Base-by-base conservation (phyloP, 2,888 invertebrate species). In the Fragum fragum region DNA sequence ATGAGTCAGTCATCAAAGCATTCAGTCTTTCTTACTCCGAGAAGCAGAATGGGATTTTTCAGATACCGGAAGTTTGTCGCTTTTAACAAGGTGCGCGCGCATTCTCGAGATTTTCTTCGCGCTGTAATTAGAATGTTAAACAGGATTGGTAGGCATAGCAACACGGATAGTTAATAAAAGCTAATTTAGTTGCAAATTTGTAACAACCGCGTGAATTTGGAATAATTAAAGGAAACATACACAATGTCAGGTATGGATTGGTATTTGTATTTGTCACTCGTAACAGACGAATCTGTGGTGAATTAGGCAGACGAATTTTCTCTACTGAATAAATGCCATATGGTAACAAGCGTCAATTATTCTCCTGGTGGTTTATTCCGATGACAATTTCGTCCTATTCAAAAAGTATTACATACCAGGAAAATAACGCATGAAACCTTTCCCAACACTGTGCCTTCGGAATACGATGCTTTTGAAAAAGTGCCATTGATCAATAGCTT, bases 121-220 rank as follows among this genome's bases (percentile, higher is more conserved):
- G 66, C 66, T 66, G 66, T 42, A 66, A 66, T 66, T 36, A 36
- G 47, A 66, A 66, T 66, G 42, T 21, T 66, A 42, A 66, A 42
- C 21, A 66, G 66, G 21, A 42, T 18, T 16, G 32, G 66, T 66
- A n/a, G 66, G 66, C 66, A 66, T 42, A 66, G 66, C 66, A 66
- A 66, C 66, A n/a, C 21, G 36, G 21, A n/a, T n/a, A 39, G 66
- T n/a, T 21, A 66, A 42, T 32, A 32, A 61, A 61, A n/a, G n/a
- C 28, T 32, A 61, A 61, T 61, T 61, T 61, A 16, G 61, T 32
- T n/a, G n/a, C 28, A 29, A 61, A 61, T 28, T 61, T n/a, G 61
- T 61, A 32, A 18, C 14, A n/a, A 32, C 18, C 32, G 6, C 32
- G 29, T 16, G 21, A 32, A 61, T 61, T 61, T 61, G 32, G 29